Base-by-base conservation (phyloP, 2,888 invertebrate genomes). In the Aporophyla nigra region DNA sequence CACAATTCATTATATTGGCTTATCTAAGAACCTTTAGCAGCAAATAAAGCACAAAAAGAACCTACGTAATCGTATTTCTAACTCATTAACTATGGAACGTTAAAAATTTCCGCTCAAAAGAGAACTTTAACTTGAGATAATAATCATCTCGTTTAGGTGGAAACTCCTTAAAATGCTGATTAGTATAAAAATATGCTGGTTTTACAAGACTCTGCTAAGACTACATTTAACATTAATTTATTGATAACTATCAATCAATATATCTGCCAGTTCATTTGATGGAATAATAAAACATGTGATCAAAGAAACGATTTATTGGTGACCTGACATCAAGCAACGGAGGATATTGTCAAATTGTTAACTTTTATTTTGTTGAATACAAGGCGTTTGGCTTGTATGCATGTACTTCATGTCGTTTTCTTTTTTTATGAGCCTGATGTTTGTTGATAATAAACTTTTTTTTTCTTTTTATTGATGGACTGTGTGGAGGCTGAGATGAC, bases 61-160 rank as follows among this genome's bases (percentile, higher is more conserved):
- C 54, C 10, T 46, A 7, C 53, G 46, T 85, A 70, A 80, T 85
- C 86, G 62, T 24, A 74, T 83, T 86, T 86, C 79, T 78, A 83
- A 73, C 74, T 87, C 87, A 86, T 86, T 86, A 86, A 79, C 63
- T 62, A 49, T 49, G 71, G 27, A 53, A 72, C 54, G 59, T 84
- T 73, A 66, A 76, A 67, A 73, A 33, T 54, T 63, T 78, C 78
- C 5, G 43, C 43, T 62, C 43, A 46, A 67, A 82, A 59, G 75
- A 68, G 54, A 73, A 33, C 54, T 74, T 85, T 56, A 24, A 66
- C 61, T 71, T 63, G 6, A 73, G 73, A 73, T 84, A 70, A 80
- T 63, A 69, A 74, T 82, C 66, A 16, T 56, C 40, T 56, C 40
- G 71, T 84, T 75, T 61, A 21, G 9, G 56, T 69, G 53, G 5